These are phyloP conservation scores for Cephalopachus bancanus DNA, from an alignment of 2,797 vertebrate species.

Conservation along the genomic window DNA sequence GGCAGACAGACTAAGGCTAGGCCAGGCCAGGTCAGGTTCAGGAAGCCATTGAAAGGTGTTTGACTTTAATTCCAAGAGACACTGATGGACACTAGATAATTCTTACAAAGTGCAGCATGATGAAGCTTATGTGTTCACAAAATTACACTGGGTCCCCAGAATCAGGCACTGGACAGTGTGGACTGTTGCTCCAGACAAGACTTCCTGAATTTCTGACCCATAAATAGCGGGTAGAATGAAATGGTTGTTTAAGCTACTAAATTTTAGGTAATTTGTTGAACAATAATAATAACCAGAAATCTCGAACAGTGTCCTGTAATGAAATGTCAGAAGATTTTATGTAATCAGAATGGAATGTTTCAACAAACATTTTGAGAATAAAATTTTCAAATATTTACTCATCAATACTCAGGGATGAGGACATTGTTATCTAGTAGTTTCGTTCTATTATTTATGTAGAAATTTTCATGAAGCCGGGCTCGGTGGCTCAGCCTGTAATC, in stretches of 20 bases:
- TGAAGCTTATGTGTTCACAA: too few species aligned
- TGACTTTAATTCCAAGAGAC: too few species aligned
- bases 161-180: too few species aligned
- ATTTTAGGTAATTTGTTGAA: constrained; percentile 20
- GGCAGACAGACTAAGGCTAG: too few species aligned
- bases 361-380: constrained; percentile 33
- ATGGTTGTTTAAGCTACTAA: not conserved
- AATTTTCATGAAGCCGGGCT: too few species aligned
- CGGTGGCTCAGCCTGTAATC: too few species aligned
- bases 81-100: too few species aligned
- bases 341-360: constrained; percentile 32
- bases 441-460: not conserved
- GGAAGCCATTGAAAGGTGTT: too few species aligned
- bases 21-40: too few species aligned
- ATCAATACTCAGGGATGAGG: not conserved
- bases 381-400: constrained; percentile 24
- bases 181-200: not conserved
- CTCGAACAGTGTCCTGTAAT: not conserved
- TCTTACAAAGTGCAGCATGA: too few species aligned
- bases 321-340: constrained; percentile 25
- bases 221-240: not conserved
- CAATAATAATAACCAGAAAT: not conserved
- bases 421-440: not conserved
- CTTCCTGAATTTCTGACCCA: not conserved
- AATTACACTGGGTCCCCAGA: too few species aligned